These are phyloP conservation scores for Pardalotus punctatus DNA, from an alignment of 2,113 vertebrate species.

Conservation along the genomic window DNA sequence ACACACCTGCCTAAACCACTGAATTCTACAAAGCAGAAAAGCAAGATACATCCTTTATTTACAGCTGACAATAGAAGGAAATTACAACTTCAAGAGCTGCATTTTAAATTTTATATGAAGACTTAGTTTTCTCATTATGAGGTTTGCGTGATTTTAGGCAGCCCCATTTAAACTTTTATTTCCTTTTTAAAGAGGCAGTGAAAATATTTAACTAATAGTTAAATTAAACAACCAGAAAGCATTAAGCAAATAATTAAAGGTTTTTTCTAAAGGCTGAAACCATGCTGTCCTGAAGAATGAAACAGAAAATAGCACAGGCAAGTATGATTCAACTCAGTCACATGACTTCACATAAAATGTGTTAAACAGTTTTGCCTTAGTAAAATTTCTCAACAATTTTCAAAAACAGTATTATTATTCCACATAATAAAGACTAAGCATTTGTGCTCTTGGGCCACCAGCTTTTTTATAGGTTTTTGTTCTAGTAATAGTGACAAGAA, in stretches of 20 bases:
- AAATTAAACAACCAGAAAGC: background rate
- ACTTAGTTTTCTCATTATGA: background rate
- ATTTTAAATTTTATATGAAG: background rate
- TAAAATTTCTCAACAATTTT: background rate
- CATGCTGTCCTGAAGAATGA: background rate
- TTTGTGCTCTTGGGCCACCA: rapidly evolving
- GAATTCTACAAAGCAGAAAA: background rate
- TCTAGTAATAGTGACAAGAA: background rate
- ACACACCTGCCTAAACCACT: background rate
- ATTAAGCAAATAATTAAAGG: background rate
- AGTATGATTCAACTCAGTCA: rapidly evolving
- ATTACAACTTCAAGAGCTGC: background rate
- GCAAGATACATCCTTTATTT: background rate
- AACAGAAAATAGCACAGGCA: background rate
- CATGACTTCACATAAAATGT: rapidly evolving
- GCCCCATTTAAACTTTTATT: background rate
- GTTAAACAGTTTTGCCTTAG: background rate
- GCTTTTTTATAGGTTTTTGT: rapidly evolving
- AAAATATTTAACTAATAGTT: background rate
- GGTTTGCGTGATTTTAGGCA: background rate
- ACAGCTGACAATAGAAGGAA: background rate
- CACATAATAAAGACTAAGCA: background rate
- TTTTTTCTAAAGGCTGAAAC: background rate
- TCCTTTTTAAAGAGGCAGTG: background rate
- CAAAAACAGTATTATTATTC: background rate